Evolutionary conservation across 1,140 invertebrate genomes (phyloP).

Genomic region (Heliconius himera): DNA sequence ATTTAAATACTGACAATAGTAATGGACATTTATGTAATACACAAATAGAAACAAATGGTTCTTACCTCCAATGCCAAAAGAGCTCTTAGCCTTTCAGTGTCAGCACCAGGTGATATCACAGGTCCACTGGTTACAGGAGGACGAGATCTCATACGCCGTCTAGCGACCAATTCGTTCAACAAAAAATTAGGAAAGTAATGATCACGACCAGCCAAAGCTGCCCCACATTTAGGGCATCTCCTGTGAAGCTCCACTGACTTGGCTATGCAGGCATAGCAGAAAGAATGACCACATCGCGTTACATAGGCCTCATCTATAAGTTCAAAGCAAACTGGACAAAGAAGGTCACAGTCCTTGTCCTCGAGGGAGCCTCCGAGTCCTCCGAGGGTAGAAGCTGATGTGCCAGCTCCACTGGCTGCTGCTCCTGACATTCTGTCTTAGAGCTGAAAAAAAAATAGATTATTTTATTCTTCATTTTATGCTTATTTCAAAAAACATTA

Average conservation of each 20-base stretch:
- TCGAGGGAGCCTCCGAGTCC: constrained; percentile 84
- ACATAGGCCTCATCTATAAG: constrained; percentile 95
- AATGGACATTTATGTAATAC: not conserved
- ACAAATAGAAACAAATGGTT: not conserved
- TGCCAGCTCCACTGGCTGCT: constrained; percentile 48
- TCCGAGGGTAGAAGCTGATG: constrained; percentile 81
- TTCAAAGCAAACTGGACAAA: constrained; percentile 95
- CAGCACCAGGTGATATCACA: constrained; percentile 32
- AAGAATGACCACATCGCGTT: constrained; percentile 96
- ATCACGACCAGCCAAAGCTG: constrained; percentile 86
- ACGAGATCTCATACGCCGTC: constrained; percentile 83
- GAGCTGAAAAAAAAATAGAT: too few species aligned
- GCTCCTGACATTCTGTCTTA: constrained; percentile 52
- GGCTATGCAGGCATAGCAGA: constrained; percentile 93
- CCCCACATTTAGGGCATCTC: constrained; percentile 94
- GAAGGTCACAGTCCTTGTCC: constrained; percentile 88
- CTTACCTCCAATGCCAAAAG: constrained; percentile 84
- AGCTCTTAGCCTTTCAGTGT: constrained; percentile 83
- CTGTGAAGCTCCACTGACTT: constrained; percentile 89
- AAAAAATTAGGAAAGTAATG: constrained; percentile 94
- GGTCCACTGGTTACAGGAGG: not conserved
- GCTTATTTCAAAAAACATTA: too few species aligned
- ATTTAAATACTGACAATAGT: too few species aligned
- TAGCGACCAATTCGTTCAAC: constrained; percentile 90
- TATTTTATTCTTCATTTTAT: too few species aligned